These are phyloP conservation scores for Galerucella calmariensis DNA, from an alignment of 2,888 invertebrate species.

Conservation along the genomic window DNA sequence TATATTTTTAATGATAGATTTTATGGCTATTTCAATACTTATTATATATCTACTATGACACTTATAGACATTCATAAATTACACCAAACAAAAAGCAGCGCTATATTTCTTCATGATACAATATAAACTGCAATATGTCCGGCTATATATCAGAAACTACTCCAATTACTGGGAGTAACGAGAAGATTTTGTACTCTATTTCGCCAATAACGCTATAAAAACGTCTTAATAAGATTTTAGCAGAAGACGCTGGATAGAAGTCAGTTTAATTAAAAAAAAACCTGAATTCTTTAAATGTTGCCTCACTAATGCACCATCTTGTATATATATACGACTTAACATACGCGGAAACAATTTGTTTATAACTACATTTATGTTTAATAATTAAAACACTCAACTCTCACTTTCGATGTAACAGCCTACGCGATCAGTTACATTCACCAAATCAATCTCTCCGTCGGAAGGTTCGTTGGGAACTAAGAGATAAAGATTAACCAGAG, in stretches of 20 bases:
- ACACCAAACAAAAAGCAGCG: slow-evolving; percentile 16
- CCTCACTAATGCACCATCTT: too few species aligned
- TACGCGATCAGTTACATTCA: slow-evolving; percentile 32
- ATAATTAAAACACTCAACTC: slow-evolving; percentile 28
- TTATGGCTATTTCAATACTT: too few species aligned
- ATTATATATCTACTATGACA: not conserved
- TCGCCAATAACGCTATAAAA: slow-evolving; percentile 5
- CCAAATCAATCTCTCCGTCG: slow-evolving; percentile 30
- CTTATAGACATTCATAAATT: not conserved
- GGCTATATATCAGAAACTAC: slow-evolving; percentile 23
- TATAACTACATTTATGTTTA: too few species aligned
- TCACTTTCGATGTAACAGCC: slow-evolving; percentile 38
- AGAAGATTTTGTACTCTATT: not conserved
- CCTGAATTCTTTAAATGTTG: not conserved
- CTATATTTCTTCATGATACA: slow-evolving; percentile 17
- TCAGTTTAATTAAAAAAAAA: not conserved
- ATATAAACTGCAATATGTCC: slow-evolving; percentile 28
- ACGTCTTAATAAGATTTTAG: slow-evolving; percentile 16
- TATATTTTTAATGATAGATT: too few species aligned
- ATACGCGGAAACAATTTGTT: too few species aligned
- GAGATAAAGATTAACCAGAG: slow-evolving; percentile 36
- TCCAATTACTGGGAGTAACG: slow-evolving; percentile 20
- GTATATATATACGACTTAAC: not conserved
- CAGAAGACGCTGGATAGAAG: not conserved
- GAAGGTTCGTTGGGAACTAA: slow-evolving; percentile 41